These are phyloP conservation scores for Onychomys leucogaster DNA, from an alignment of 2,797 vertebrate species.

Conservation along the genomic window DNA sequence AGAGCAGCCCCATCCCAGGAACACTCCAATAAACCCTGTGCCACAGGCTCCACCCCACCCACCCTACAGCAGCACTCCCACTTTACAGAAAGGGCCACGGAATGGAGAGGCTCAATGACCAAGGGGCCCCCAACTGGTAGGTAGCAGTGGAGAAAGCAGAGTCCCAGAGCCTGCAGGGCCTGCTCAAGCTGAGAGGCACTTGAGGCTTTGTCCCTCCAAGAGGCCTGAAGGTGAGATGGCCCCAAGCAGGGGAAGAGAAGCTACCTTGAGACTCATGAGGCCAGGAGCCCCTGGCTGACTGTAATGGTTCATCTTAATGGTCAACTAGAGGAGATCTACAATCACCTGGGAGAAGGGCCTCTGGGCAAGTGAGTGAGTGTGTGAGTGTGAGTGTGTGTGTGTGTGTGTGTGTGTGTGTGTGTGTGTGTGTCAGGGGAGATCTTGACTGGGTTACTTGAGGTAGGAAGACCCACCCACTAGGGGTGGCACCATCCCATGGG, in stretches of 20 bases:
- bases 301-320: neutral
- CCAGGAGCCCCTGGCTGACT: neutral
- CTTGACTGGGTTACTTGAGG: neutral
- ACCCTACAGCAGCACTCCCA: rapidly evolving
- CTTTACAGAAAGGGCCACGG: neutral
- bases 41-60: neutral
- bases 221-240: neutral
- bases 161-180: neutral
- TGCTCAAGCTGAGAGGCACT: neutral
- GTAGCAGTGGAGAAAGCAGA: neutral
- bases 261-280: neutral
- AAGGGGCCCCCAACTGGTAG: too few relatives aligned
- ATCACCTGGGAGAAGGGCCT: neutral
- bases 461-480: neutral
- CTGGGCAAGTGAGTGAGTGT: too few relatives aligned
- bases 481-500: neutral
- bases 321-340: neutral
- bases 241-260: neutral
- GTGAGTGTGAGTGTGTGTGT: too few relatives aligned
- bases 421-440: too few relatives aligned
- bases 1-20: too few relatives aligned
- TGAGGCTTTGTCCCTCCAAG: neutral
- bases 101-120: neutral
- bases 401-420: too few relatives aligned
- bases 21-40: rapidly evolving